Conservation (phyloP, 2,797 vertebrate genomes). For the Lacerta agilis region DNA sequence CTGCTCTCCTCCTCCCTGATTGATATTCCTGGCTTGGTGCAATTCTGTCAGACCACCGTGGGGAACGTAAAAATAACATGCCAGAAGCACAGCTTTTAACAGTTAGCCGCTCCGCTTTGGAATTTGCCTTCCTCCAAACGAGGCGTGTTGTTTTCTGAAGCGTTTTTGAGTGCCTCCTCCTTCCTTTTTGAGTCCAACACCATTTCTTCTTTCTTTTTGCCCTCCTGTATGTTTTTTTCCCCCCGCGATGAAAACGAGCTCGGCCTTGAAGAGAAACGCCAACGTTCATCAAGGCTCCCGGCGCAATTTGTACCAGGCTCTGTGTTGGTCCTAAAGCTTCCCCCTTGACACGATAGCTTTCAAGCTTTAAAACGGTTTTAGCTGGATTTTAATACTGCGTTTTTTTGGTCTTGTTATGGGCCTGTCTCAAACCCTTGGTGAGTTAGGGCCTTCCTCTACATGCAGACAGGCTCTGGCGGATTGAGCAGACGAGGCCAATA, state of each 20-base stretch:
- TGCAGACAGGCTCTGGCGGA: too few species aligned
- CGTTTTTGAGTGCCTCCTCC: neutral
- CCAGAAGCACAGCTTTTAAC: neutral
- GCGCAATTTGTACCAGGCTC: too few species aligned
- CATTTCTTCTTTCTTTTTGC: too few species aligned
- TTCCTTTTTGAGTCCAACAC: too few species aligned
- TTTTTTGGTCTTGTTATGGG: too few species aligned
- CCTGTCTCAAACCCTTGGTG: too few species aligned
- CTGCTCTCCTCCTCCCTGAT: neutral
- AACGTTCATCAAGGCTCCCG: neutral
- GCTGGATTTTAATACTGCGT: too few species aligned
- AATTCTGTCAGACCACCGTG: neutral
- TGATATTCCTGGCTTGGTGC: constrained; percentile 1
- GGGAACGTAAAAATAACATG: neutral
- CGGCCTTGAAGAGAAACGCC: neutral
- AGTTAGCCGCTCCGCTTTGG: neutral
- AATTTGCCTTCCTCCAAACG: neutral
- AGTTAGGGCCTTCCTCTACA: too few species aligned
- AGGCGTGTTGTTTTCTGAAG: neutral
- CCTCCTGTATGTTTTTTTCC: neutral
- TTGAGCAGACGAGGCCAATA: too few species aligned
- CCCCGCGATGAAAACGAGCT: neutral
- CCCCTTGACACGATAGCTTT: neutral
- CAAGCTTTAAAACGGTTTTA: too few species aligned
- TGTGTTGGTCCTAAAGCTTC: neutral